Percentiles rank a stretch among this genome's conserved stretches.
These are phyloP conservation scores for Agrilus planipennis DNA, from an alignment of 1,140 invertebrate genomes.

Conservation along the genomic window DNA sequence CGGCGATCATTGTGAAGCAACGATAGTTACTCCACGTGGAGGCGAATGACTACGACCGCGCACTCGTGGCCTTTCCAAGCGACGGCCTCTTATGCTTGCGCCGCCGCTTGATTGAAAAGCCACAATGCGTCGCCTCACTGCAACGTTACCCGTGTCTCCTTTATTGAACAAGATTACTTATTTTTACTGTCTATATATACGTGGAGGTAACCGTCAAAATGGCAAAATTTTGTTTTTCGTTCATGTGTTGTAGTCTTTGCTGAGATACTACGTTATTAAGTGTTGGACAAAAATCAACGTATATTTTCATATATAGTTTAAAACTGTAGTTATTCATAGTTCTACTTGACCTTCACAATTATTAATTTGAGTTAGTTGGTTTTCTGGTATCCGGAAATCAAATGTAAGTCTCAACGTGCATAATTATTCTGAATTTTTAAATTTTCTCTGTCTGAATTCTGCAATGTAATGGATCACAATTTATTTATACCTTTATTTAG, in stretches of 20 bases:
- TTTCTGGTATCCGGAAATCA: too few relatives aligned
- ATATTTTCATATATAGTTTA: too few relatives aligned
- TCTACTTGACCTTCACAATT: too few relatives aligned
- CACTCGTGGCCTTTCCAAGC: constrained; percentile 20
- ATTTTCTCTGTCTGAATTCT: too few relatives aligned
- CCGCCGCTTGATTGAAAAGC: constrained; percentile 12
- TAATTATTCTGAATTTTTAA: too few relatives aligned
- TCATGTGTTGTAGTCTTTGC: too few relatives aligned
- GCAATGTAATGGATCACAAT: too few relatives aligned
- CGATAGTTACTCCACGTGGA: constrained; percentile 32
- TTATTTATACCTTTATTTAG: too few relatives aligned
- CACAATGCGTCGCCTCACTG: constrained; percentile 25
- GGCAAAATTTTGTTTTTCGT: neutral
- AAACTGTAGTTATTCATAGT: too few relatives aligned
- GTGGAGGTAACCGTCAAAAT: neutral
- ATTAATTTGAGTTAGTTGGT: too few relatives aligned
- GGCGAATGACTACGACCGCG: constrained; percentile 30
- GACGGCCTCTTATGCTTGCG: constrained; percentile 12
- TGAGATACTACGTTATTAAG: neutral
- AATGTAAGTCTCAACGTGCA: too few relatives aligned
- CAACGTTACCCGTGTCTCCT: constrained; percentile 19
- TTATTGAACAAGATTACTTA: constrained; percentile 1
- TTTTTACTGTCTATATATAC: constrained; percentile 6
- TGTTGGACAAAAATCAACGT: neutral
- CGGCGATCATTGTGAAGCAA: constrained; percentile 34